Evolutionary conservation across 2,888 invertebrate species (phyloP), one percentile per base, ranked within the genome.

Genomic region (Glaucopsyche alexis): DNA sequence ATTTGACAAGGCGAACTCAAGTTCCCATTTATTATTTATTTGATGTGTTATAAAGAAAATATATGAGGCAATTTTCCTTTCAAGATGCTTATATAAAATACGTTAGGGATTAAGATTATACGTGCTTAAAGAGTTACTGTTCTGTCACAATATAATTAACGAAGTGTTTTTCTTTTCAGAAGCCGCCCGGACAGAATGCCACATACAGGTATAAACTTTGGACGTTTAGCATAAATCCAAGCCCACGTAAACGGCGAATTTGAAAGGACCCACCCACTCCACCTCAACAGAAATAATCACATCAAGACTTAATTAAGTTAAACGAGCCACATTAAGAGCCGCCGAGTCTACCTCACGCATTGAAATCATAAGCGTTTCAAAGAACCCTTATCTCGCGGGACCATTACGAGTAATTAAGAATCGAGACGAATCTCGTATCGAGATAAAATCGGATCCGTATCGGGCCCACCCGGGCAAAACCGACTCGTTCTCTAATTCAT

Each of bases 311-410:
- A 90, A 90, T 90, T 90, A 90, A 89, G 84, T 78, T 81, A 81
- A 85, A 84, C 83, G 80, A 80, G 78, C 76, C 76, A 81, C 85
- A 84, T 87, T 83, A 84, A 78, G 82, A 80, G 78, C 79, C 79
- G 80, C 80, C 82, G 85, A 86, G 86, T 87, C 87, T 86, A 88
- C 89, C 89, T 90, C 89, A 88, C 91, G 88, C 90, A 86, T 88
- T 85, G 89, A 90, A 90, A 90, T 91, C 91, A 91, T 90, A 90
- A 91, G 88, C 91, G 91, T 90, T 91, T 90, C 90, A 87, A 89
- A 88, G 90, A 91, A 91, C 80, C 81, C 83, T 79, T 78, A 77
- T 73, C 71, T 80, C 79, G 80, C 76, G 76, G 79, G 76, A 86
- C 89, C 90, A 91, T 91, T 90, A 91, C 90, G 87, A 84, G 91